phyloP scores from a whole-genome alignment of 2,888 invertebrate species.

The Choreutis nemorana region DNA sequence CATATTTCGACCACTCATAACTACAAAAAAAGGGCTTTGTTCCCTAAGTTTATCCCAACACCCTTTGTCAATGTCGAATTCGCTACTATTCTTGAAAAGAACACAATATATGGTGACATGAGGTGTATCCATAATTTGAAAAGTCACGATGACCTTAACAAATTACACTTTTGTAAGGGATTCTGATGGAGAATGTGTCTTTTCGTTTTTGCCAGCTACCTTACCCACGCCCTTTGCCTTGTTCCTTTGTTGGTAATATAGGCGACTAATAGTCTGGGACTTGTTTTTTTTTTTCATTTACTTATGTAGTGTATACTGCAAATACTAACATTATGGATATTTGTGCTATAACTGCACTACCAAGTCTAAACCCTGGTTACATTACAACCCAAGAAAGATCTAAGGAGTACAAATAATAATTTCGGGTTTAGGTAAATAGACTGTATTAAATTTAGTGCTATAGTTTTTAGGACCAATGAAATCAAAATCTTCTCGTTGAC shows the following conservation, averaged over 20 bases:
- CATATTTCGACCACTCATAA: slow-evolving; percentile 20
- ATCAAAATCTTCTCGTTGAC: too few species aligned
- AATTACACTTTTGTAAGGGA: slow-evolving; percentile 19
- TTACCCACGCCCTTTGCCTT: slow-evolving; percentile 23
- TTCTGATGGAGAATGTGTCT: slow-evolving; percentile 13
- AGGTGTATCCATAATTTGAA: slow-evolving; percentile 27
- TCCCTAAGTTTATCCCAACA: slow-evolving; percentile 47
- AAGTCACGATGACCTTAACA: slow-evolving; percentile 50
- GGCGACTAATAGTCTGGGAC: slow-evolving; percentile 51
- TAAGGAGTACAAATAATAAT: too few species aligned
- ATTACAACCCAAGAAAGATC: too few species aligned
- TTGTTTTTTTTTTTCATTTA: slow-evolving; percentile 17
- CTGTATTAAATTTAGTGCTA: too few species aligned
- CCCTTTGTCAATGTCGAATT: slow-evolving; percentile 56
- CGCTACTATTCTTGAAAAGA: slow-evolving; percentile 47
- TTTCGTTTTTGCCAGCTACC: slow-evolving; percentile 30
- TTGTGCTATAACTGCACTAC: too few species aligned
- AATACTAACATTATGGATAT: too few species aligned
- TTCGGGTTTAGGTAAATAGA: too few species aligned
- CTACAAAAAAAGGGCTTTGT: slow-evolving; percentile 29
- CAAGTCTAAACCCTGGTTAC: too few species aligned
- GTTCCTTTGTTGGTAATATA: slow-evolving; percentile 26
- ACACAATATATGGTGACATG: slow-evolving; percentile 55
- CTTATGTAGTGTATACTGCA: too few species aligned
- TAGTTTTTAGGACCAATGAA: too few species aligned